A percentile compares a stretch with the other conserved stretches of the same genome.
These are phyloP conservation scores for Macrostomum lignano DNA, from an alignment of 1,140 invertebrate species.

Conservation along the genomic window DNA sequence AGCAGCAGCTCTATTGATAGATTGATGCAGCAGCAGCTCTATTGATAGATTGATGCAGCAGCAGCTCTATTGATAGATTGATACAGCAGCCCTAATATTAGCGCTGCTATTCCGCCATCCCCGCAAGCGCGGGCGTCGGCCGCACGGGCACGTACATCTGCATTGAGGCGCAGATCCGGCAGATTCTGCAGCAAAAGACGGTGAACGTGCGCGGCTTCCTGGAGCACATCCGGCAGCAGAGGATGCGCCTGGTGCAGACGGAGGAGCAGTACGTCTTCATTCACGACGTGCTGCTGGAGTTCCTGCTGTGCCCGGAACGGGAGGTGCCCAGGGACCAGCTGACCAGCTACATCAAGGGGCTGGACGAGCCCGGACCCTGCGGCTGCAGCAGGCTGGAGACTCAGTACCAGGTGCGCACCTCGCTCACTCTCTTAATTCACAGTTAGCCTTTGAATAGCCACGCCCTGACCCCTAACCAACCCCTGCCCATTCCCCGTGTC, in stretches of 20 bases:
- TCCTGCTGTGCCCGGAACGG: slow-evolving; percentile 60
- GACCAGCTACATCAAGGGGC: slow-evolving; percentile 5
- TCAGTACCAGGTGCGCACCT: background rate
- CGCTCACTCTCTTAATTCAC: too few relatives aligned
- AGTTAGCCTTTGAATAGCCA: too few relatives aligned
- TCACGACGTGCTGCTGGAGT: slow-evolving; percentile 71
- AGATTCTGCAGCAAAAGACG: slow-evolving; percentile 53
- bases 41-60: too few relatives aligned
- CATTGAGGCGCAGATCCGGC: slow-evolving; percentile 71
- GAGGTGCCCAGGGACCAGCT: slow-evolving; percentile 36
- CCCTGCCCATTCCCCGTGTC: too few relatives aligned
- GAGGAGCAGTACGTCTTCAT: slow-evolving; percentile 69
- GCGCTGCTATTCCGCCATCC: too few relatives aligned
- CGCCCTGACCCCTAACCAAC: too few relatives aligned
- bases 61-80: too few relatives aligned
- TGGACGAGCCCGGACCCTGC: slow-evolving; percentile 6
- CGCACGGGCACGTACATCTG: slow-evolving; percentile 79
- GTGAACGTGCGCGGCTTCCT: slow-evolving; percentile 71
- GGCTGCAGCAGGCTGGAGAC: slow-evolving; percentile 5
- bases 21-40: too few relatives aligned
- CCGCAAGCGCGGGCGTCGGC: slow-evolving; percentile 66
- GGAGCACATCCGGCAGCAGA: slow-evolving; percentile 50
- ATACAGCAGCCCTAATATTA: too few relatives aligned
- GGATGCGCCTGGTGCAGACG: slow-evolving; percentile 34
- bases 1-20: too few relatives aligned